Conservation (phyloP, 35 echinoderm and acorn worm species). For the Apostichopus japonicus region DNA sequence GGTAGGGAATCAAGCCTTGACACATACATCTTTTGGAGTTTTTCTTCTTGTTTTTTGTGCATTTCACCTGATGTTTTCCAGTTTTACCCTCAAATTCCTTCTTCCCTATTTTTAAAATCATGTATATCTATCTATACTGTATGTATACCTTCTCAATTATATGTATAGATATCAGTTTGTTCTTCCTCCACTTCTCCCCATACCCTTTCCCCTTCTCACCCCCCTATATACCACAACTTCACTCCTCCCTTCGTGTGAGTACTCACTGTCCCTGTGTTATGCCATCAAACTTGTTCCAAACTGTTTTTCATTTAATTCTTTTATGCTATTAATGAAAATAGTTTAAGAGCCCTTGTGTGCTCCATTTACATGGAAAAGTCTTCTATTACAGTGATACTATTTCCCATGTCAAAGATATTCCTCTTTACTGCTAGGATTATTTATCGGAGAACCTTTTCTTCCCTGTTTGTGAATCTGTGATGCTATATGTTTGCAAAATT, state of each 20-base stretch:
- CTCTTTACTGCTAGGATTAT: too few relatives aligned
- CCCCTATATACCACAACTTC: too few relatives aligned
- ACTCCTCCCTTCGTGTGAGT: too few relatives aligned
- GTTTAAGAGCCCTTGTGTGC: too few relatives aligned
- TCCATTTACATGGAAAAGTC: too few relatives aligned
- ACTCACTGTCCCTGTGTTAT: not conserved
- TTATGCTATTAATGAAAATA: too few relatives aligned
- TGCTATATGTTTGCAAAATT: too few relatives aligned
- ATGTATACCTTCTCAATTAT: not conserved
- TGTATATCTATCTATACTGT: not conserved
- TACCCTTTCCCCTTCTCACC: not conserved
- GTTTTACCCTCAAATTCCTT: not conserved
- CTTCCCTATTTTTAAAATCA: not conserved
- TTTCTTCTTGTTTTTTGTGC: not conserved
- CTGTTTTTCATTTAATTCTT: too few relatives aligned
- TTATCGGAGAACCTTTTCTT: too few relatives aligned
- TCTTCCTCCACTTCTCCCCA: not conserved
- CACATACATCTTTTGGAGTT: not conserved
- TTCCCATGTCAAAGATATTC: too few relatives aligned
- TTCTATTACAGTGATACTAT: too few relatives aligned
- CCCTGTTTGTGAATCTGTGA: too few relatives aligned
- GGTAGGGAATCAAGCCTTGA: slow-evolving; percentile 5
- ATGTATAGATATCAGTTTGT: not conserved
- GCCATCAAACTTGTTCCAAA: not conserved
- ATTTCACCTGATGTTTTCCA: not conserved